Evolutionary conservation across 2,797 vertebrate genomes (phyloP).

Genomic region (Pseudochirops corinnae): DNA sequence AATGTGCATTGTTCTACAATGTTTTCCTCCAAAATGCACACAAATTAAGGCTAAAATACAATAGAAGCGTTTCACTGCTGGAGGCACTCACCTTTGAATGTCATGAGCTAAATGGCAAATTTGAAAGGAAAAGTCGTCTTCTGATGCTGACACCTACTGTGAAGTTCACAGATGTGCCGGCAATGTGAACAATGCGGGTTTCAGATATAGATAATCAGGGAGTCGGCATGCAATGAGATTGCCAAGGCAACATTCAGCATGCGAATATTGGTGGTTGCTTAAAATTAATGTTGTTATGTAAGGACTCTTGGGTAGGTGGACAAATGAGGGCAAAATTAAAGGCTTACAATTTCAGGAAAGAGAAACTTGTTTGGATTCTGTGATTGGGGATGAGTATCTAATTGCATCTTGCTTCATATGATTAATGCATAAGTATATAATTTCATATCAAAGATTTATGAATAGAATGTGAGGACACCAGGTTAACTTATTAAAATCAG

Average conservation of each 20-base stretch:
- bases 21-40: slow-evolving; percentile 8
- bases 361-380: slow-evolving; percentile 42
- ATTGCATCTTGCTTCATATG: slow-evolving; percentile 1
- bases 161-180: neutral
- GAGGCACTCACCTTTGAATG: slow-evolving; percentile 9
- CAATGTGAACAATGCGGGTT: neutral
- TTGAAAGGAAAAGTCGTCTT: slow-evolving; percentile 29
- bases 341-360: slow-evolving; percentile 24
- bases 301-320: slow-evolving; percentile 17
- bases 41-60: slow-evolving; percentile 23
- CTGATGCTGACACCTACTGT: slow-evolving; percentile 1
- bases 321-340: slow-evolving; percentile 36
- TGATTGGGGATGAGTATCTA: slow-evolving; percentile 22
- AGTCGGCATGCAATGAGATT: neutral
- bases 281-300: slow-evolving; percentile 16
- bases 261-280: slow-evolving; percentile 21
- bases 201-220: neutral
- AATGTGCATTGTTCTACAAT: slow-evolving; percentile 24
- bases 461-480: slow-evolving; percentile 27
- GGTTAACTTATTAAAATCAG: slow-evolving; percentile 25
- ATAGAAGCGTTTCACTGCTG: neutral
- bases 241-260: neutral
- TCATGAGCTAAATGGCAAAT: slow-evolving; percentile 24
- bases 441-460: slow-evolving; percentile 40
- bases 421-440: neutral